These are phyloP conservation scores for Euphydryas editha DNA, from an alignment of 2,888 invertebrate genomes.

Conservation along the genomic window DNA sequence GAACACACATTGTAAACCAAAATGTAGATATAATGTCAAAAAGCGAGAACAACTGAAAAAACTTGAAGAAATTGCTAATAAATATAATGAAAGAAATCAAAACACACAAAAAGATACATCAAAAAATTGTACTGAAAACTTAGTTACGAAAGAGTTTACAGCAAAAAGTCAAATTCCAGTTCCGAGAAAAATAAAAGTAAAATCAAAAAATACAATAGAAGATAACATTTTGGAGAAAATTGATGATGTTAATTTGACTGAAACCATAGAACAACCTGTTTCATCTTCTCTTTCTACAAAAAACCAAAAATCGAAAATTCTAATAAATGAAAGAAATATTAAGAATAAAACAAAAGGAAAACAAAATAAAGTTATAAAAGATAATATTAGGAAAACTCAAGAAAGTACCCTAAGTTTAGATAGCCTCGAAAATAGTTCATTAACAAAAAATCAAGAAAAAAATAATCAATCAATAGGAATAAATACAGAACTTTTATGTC, in stretches of 20 bases:
- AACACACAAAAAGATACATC: constrained; percentile 46
- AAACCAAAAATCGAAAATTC: constrained; percentile 7
- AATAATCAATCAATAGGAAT: constrained; percentile 66
- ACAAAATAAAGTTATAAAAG: constrained; percentile 41
- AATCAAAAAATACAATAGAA: constrained; percentile 30
- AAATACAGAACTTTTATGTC: constrained; percentile 71
- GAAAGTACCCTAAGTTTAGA: constrained; percentile 73
- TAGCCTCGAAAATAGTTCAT: constrained; percentile 63
- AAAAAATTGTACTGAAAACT: constrained; percentile 26
- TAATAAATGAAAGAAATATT: constrained; percentile 22
- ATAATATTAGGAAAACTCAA: constrained; percentile 49
- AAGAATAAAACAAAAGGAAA: constrained; percentile 26
- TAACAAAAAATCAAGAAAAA: constrained; percentile 46
- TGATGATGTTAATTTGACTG: constrained; percentile 17
- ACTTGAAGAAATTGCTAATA: constrained; percentile 68
- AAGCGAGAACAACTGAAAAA: constrained; percentile 71
- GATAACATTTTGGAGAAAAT: constrained; percentile 18
- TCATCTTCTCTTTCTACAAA: constrained; percentile 1
- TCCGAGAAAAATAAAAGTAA: constrained; percentile 50
- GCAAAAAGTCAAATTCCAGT: constrained; percentile 69
- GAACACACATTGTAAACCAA: constrained; percentile 52
- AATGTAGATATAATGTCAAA: constrained; percentile 56
- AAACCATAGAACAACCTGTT: constrained; percentile 19
- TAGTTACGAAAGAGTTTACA: constrained; percentile 43
- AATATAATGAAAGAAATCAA: constrained; percentile 62